Percentiles rank a stretch among this genome's conserved stretches.
Evolutionary conservation across 2,888 invertebrate species (phyloP).

Genomic region (Cybosia mesomella): DNA sequence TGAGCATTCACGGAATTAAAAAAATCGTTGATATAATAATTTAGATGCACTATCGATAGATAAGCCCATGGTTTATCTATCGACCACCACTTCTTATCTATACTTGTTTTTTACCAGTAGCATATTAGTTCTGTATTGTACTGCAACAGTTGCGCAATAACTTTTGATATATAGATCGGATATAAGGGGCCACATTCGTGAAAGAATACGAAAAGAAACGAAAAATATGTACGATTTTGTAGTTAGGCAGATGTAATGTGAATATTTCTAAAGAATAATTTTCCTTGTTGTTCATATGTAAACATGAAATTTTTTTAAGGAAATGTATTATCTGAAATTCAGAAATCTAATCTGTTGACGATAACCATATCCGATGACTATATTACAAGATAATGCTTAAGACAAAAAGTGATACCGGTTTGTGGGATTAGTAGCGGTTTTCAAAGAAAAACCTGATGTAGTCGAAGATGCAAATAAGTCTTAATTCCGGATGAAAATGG

Average conservation of each 20-base stretch:
- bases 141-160: too few species aligned
- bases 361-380: background rate
- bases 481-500: background rate
- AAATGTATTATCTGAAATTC: background rate
- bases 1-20: too few species aligned
- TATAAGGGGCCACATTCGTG: too few species aligned
- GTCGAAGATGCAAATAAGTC: background rate
- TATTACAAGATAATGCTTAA: background rate
- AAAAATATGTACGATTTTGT: too few species aligned
- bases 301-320: too few species aligned
- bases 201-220: too few species aligned
- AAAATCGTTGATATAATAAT: background rate
- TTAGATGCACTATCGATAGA: too few species aligned
- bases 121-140: background rate
- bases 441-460: background rate
- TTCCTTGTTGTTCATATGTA: background rate
- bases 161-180: too few species aligned
- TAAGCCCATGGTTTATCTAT: conserved; percentile 1
- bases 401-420: background rate
- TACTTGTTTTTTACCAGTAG: background rate
- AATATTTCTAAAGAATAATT: background rate
- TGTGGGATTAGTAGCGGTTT: background rate
- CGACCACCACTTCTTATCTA: background rate
- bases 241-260: too few species aligned
- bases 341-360: background rate